Evolutionary conservation across 2,113 vertebrate genomes (phyloP), one percentile per base, ranked within the genome.

Genomic region (Callionymus lyra): DNA sequence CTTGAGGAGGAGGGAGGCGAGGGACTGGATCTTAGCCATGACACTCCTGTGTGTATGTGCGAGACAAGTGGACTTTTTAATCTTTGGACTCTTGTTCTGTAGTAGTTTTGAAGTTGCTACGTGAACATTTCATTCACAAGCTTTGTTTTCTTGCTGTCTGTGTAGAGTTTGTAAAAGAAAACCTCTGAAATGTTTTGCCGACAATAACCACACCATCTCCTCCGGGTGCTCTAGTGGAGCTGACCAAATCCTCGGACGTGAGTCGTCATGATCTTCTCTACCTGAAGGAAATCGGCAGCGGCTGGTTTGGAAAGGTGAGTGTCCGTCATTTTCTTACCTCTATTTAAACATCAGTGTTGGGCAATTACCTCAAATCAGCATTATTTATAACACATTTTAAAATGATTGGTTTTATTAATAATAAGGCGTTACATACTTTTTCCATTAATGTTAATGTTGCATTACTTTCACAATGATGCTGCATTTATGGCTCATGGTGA

Each of bases 241-340:
- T 91, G 53, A 86, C 90, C 73, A 90, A 87, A 48, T 85, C 90
- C 11, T 56, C 88, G 1, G 90, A 91, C 42, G 74, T 94, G 50
- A 75, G 88, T 59, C 88, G 91, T 47, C 90, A 92, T 78, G 91
- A 85, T 67, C 87, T 98, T 14, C 86, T 95, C 38, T 97, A 92
- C 87, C 81, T 97, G 77, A 94, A 94, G 55, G 94, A 96, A 79
- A 91, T 96, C 0, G 94, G 94, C 6, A 84, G 84, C 1, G 92
- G 93, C 65, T 98, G 94, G 94, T 97, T 98, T 0, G 93, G 94
- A 59, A 97, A 96, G 92, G 94, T 96, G 74, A 75, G 76, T 10
- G n/a, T 40, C 21, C 0, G 12, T 8, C 4, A 27, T 27, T 8
- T 27, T 27, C 21, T n/a, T n/a, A n/a, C n/a, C n/a, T n/a, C n/a